Evolutionary conservation across 53 echinoderm and acorn worm species (phyloP).

Genomic region (Stichopus horrens): DNA sequence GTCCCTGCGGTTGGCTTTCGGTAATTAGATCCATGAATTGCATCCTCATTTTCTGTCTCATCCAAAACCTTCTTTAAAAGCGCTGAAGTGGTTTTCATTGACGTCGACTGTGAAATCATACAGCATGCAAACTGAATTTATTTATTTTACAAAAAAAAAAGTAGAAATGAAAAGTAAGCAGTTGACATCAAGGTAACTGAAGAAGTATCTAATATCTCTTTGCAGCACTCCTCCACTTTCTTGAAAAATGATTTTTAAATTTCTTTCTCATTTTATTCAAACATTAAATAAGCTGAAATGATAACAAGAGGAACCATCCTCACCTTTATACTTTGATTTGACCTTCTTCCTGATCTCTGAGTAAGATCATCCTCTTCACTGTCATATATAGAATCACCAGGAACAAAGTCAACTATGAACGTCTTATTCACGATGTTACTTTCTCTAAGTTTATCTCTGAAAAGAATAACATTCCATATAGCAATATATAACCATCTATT

Average conservation of each 20-base stretch:
- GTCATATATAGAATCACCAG: conserved; percentile 38
- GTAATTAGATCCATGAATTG: conserved; percentile 69
- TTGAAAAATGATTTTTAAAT: no score
- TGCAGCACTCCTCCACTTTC: no score
- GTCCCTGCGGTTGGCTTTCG: conserved; percentile 91
- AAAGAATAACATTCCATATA: background rate
- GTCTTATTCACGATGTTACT: conserved; percentile 87
- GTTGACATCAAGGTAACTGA: no score
- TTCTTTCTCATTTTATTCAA: no score
- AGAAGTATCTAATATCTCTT: no score
- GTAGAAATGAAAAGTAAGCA: no score
- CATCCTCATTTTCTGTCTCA: conserved; percentile 62
- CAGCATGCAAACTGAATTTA: background rate
- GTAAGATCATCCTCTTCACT: conserved; percentile 43
- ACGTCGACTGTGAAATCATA: conserved; percentile 46
- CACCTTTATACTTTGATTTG: background rate
- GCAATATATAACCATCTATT: no score
- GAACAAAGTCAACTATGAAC: conserved; percentile 81
- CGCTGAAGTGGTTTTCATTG: conserved; percentile 69
- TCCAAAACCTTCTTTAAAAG: conserved; percentile 80
- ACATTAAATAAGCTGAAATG: no score
- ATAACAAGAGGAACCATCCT: background rate
- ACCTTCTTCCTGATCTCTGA: conserved; percentile 26
- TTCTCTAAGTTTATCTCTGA: conserved; percentile 72
- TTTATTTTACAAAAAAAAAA: no score